Evolutionary conservation across 2,797 vertebrate species (phyloP).

Genomic region (Uromys caudimaculatus): DNA sequence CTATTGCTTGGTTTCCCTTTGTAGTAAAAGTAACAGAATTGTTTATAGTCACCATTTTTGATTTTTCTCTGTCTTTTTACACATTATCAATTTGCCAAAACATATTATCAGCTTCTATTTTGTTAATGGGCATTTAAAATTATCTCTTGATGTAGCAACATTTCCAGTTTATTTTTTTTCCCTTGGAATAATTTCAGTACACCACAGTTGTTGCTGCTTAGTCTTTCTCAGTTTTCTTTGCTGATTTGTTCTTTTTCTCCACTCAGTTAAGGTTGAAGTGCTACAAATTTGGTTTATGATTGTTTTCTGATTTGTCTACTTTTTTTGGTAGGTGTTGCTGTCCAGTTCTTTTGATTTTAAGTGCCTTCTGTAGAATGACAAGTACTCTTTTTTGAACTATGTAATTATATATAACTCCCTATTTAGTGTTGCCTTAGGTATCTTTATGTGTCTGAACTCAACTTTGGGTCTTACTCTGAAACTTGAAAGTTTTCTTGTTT

Average conservation of each 20-base stretch:
- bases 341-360: slow-evolving; percentile 12
- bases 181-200: slow-evolving; percentile 13
- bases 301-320: background rate
- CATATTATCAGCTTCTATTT: background rate
- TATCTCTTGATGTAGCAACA: slow-evolving; percentile 24
- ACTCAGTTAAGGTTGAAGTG: slow-evolving; percentile 6
- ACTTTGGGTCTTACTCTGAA: background rate
- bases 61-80: slow-evolving; percentile 36
- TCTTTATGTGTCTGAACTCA: background rate
- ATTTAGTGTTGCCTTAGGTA: slow-evolving; percentile 11
- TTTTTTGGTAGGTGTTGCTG: background rate
- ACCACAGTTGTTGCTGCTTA: background rate
- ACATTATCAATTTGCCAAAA: slow-evolving; percentile 2
- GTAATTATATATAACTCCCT: background rate
- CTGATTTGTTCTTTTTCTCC: slow-evolving; percentile 5
- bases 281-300: background rate
- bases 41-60: slow-evolving; percentile 10
- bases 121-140: background rate
- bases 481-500: background rate
- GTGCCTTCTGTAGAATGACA: background rate
- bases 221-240: slow-evolving; percentile 16
- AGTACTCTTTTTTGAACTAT: background rate
- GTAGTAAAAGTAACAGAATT: slow-evolving; percentile 54
- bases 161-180: slow-evolving; percentile 42
- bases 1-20: background rate